Base-by-base conservation (phyloP, 2,888 invertebrate species). In the Acronicta psi region DNA sequence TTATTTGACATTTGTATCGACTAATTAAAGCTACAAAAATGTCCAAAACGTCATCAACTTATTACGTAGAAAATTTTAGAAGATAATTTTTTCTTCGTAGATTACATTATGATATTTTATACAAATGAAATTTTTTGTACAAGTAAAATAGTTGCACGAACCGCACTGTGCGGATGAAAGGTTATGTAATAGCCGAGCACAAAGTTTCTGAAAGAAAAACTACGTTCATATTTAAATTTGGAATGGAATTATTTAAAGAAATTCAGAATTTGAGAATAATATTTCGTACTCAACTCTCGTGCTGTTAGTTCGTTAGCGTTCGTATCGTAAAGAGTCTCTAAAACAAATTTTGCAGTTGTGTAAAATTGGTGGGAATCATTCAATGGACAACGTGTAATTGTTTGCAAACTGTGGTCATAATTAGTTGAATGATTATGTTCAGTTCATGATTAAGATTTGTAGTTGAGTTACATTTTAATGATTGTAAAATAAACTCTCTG, bases 261-360 rank as follows among this genome's bases (percentile, higher is more conserved):
- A 34, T n/a, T 34, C 52, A 37, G 13, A 37, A 40, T 49, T 49
- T 8, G 1, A 37, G 42, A 17, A 31, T 34, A 53, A 44, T 10
- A 45, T 42, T 50, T 73, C 8, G 43, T 40, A 56, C 2, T 11
- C 16, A 40, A 29, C 55, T 59, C 40, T 9, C 36, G 57, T 36
- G 14, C 13, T 14, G n/a, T 31, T 17, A 52, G 63, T 75, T 77
- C 67, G 79, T 79, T 79, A 78, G 72, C 47, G 62, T 44, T 49
- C 20, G 42, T 47, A 51, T 63, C 16, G 54, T 46, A 69, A 64
- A 69, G 62, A 68, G 46, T 54, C 51, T 23, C 61, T 61, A 54
- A 52, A 31, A 59, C 41, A 55, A 58, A 63, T 63, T 66, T 59
- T 41, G 41, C 56, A 49, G 49, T 59, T 42, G 45, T 41, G 40